Base-by-base conservation (phyloP, 1,140 invertebrate genomes). In the Drosophila sproati region DNA sequence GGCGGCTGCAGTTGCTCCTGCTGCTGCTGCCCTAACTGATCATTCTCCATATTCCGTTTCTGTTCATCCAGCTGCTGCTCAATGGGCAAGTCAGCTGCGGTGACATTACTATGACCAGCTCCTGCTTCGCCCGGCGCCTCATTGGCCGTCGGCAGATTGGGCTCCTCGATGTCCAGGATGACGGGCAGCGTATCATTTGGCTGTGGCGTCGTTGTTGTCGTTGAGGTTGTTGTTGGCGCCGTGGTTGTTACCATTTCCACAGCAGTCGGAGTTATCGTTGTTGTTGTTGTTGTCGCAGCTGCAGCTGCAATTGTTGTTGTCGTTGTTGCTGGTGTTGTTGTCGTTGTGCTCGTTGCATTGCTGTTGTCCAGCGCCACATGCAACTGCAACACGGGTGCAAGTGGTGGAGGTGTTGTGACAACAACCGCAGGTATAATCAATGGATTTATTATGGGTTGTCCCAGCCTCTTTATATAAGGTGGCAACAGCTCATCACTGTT, bases 401-500 rank as follows among this genome's bases (percentile, higher is more conserved):
- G 7, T 10, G 52, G 29, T 2, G 76, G 51, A 10, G 57, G 41
- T 5, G 83, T 50, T 3, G 67, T 75, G 34, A 70, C 64, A 29
- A 74, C 75, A 3, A 43, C 7, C 80, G 91, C 72, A 12, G 93
- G 85, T 71, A 80, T 93, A 89, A 55, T 94, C 81, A 61, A 92
- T 77, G 57, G 94, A 92, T 77, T 94, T 77, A 94, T 93, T 1
- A 93, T 87, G 43, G 93, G 78, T 3, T 93, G 93, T 3, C 92
- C 93, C 39, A 94, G 91, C 10, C 92, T 93, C 4, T 93, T 92
- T 2, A 94, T 93, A 5, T 94, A 62, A 10, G 94, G 83, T 29
- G 94, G 93, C 8, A 94, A 80, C 12, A 93, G 83, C 12, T 91
- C 82, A n/a, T 91, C 79, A 0, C 82, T 89, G 3, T 57, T 77